Percentiles rank a stretch among this genome's conserved stretches.
These are phyloP conservation scores for Xanthorhoe spadicearia DNA, from an alignment of 2,888 invertebrate genomes.

Conservation along the genomic window DNA sequence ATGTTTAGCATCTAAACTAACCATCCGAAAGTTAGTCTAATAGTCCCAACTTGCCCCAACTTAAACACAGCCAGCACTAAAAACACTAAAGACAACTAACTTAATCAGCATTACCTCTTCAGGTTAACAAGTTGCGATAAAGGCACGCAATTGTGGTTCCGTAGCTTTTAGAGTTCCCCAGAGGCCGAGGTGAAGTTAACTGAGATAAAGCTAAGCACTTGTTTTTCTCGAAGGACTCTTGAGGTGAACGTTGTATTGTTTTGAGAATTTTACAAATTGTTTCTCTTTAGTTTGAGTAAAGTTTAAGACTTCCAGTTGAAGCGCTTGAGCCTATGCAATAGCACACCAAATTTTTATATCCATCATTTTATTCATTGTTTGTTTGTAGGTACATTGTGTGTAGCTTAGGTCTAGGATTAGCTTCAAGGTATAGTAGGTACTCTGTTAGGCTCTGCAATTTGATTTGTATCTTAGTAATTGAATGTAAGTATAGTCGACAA, in stretches of 20 bases:
- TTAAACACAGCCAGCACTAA: slow-evolving; percentile 24
- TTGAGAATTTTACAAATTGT: slow-evolving; percentile 2
- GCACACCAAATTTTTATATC: no score
- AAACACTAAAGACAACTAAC: slow-evolving; percentile 40
- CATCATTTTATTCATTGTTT: no score
- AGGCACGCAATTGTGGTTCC: slow-evolving; percentile 54
- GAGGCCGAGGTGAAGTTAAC: slow-evolving; percentile 46
- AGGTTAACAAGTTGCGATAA: slow-evolving; percentile 59
- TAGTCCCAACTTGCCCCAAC: slow-evolving; percentile 1
- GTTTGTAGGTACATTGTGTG: no score
- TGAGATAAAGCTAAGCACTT: slow-evolving; percentile 41
- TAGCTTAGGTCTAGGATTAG: no score
- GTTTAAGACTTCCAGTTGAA: no score
- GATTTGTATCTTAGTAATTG: no score
- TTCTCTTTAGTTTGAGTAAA: background rate
- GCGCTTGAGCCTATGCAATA: no score
- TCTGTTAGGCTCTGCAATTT: no score
- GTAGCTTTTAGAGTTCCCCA: slow-evolving; percentile 48
- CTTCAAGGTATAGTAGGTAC: no score
- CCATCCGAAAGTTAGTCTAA: background rate
- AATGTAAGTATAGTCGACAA: no score
- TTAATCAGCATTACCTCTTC: slow-evolving; percentile 46
- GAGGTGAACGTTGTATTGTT: slow-evolving; percentile 28
- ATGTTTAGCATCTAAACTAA: background rate
- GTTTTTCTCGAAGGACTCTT: slow-evolving; percentile 41